phyloP scores from a whole-genome alignment of 1,140 invertebrate genomes.

The Apocrypta bakeri region DNA sequence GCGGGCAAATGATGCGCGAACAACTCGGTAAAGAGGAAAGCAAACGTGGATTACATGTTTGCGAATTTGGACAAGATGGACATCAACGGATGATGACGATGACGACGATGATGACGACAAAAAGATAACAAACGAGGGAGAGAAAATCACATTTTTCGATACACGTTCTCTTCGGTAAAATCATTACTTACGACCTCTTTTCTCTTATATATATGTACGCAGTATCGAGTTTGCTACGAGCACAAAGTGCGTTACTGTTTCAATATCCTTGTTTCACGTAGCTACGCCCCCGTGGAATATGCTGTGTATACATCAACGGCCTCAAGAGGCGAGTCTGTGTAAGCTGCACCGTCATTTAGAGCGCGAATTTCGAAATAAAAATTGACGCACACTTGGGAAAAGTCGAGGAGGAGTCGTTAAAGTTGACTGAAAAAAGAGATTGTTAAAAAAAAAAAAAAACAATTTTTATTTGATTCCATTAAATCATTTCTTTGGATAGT shows the following conservation, averaged over 20 bases:
- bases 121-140: too few species aligned
- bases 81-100: background rate
- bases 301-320: background rate
- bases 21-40: background rate
- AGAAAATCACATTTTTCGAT: too few species aligned
- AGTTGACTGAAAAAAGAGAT: background rate
- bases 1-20: background rate
- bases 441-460: background rate
- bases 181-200: background rate
- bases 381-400: background rate
- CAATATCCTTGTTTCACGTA: background rate
- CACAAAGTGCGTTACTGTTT: background rate
- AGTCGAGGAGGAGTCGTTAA: background rate
- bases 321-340: background rate
- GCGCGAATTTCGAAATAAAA: background rate
- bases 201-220: too few species aligned
- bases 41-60: background rate
- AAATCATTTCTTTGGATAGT: too few species aligned
- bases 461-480: too few species aligned
- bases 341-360: background rate
- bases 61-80: background rate
- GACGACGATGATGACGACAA: background rate
- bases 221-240: background rate
- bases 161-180: background rate
- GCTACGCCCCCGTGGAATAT: background rate